Evolutionary conservation across 2,888 invertebrate species (phyloP).

Genomic region (Blastobasis adustella): DNA sequence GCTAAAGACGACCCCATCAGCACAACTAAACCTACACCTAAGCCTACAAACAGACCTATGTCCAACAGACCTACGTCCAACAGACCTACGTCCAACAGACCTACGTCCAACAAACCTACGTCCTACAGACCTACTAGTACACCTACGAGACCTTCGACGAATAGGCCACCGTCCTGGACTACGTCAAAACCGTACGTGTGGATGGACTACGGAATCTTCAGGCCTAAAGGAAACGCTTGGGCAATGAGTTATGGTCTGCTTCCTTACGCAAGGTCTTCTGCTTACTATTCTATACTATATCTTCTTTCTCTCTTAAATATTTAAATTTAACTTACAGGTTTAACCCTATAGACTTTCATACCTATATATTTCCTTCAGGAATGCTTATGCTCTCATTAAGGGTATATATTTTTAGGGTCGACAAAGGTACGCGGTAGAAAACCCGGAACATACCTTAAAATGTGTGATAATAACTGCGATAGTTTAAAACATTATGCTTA

Average conservation of each 20-base stretch:
- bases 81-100: constrained; percentile 28
- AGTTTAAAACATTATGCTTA: too few relatives aligned
- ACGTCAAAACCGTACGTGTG: constrained; percentile 11
- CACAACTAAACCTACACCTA: constrained; percentile 24
- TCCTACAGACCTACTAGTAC: background rate
- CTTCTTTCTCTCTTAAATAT: too few relatives aligned
- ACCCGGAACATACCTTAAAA: too few relatives aligned
- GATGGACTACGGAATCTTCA: constrained; percentile 12
- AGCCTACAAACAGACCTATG: constrained; percentile 18
- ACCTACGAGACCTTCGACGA: constrained; percentile 1
- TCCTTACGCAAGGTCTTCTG: background rate
- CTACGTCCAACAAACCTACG: constrained; percentile 26
- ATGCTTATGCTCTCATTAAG: too few relatives aligned
- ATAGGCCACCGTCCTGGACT: constrained; percentile 6
- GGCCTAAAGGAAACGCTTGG: constrained; percentile 28
- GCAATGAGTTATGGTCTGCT: constrained; percentile 28
- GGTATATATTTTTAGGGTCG: too few relatives aligned
- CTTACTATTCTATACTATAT: too few relatives aligned
- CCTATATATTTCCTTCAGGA: too few relatives aligned
- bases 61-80: constrained; percentile 17
- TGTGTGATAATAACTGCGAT: too few relatives aligned
- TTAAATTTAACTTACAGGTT: too few relatives aligned
- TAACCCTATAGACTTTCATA: too few relatives aligned
- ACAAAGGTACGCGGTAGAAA: too few relatives aligned
- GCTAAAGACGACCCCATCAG: constrained; percentile 31